Percentiles rank a stretch among this genome's conserved stretches.
Evolutionary conservation across 2,888 invertebrate species (phyloP).

Genomic region (Dryococelus australis): DNA sequence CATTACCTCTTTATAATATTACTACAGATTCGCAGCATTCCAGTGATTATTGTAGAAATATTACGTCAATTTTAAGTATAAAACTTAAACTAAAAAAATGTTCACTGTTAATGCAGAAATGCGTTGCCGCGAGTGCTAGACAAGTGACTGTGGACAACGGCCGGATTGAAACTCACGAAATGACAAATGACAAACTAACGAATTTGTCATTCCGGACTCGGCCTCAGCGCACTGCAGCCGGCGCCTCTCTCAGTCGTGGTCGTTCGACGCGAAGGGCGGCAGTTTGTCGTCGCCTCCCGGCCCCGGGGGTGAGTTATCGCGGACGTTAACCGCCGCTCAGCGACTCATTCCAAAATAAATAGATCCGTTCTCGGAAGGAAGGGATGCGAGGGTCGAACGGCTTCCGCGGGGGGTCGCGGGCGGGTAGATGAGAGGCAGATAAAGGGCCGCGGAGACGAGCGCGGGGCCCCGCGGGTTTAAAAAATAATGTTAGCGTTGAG

Average conservation of each 20-base stretch:
- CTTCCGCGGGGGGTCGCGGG: background rate
- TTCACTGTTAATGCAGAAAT: no score
- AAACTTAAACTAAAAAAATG: no score
- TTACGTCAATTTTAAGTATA: no score
- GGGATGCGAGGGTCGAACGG: background rate
- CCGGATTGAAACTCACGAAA: no score
- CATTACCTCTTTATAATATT: no score
- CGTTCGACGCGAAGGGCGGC: background rate
- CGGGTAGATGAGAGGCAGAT: background rate
- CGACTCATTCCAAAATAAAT: background rate
- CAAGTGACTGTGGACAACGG: no score
- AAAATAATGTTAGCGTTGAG: conserved; percentile 7
- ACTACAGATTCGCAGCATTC: no score
- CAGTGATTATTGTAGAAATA: no score
- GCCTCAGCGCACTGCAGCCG: background rate
- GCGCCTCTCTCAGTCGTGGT: background rate
- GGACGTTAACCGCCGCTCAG: background rate
- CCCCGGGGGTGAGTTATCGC: background rate
- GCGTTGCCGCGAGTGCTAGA: no score
- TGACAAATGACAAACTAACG: no score
- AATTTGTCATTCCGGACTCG: no score
- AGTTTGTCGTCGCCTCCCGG: background rate
- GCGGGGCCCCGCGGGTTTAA: background rate
- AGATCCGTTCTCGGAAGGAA: background rate
- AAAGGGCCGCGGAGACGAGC: background rate